Percentiles rank a stretch among this genome's conserved stretches.
Conservation (phyloP, 1,140 invertebrate species). For the Procambarus virginalis region DNA sequence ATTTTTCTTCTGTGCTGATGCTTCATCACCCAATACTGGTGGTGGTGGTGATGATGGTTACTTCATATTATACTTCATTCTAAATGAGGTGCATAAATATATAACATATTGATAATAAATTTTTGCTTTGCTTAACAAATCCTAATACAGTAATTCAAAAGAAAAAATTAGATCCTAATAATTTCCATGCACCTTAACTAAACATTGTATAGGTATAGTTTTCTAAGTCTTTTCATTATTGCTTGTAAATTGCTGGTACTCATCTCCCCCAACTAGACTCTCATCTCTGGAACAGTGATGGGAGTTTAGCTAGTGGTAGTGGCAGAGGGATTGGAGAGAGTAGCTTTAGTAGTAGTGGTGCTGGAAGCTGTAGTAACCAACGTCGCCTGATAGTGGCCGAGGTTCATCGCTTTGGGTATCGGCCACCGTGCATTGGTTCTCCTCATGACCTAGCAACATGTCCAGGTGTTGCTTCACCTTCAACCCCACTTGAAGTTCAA, state of each 20-base stretch:
- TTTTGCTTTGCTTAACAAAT: too few relatives aligned
- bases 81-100: too few relatives aligned
- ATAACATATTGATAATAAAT: too few relatives aligned
- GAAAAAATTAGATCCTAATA: neutral
- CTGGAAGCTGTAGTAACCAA: conserved; percentile 35
- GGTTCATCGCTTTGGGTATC: conserved; percentile 55
- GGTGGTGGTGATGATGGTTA: too few relatives aligned
- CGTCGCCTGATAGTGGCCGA: conserved; percentile 40
- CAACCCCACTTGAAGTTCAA: conserved; percentile 4
- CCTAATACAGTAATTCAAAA: too few relatives aligned
- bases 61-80: too few relatives aligned
- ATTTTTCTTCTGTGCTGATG: too few relatives aligned
- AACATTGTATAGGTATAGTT: too few relatives aligned
- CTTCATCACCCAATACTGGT: too few relatives aligned
- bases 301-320: conserved; percentile 51
- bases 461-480: conserved; percentile 19
- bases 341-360: conserved; percentile 30
- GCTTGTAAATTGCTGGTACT: conserved; percentile 1
- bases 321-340: conserved; percentile 10
- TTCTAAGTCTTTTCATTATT: neutral
- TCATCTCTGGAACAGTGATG: conserved; percentile 49
- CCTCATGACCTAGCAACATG: conserved; percentile 58
- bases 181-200: neutral
- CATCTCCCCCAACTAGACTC: conserved; percentile 40
- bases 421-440: conserved; percentile 44